Evolutionary conservation across 2,888 invertebrate species (phyloP).

Genomic region (Cheilosia pagana): DNA sequence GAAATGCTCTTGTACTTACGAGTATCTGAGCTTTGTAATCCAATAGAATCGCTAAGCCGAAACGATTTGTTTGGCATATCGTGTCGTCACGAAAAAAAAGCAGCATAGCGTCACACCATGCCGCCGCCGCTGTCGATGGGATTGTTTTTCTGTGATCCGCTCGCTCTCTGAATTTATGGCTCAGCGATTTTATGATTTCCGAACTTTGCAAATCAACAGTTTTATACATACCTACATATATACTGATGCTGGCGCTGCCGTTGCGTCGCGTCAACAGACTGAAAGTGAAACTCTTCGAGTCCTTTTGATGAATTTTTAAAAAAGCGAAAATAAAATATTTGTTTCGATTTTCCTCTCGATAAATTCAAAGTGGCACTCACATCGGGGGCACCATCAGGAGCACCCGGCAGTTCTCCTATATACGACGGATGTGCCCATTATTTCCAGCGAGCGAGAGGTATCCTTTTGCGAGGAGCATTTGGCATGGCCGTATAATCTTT

Average conservation of each 20-base stretch:
- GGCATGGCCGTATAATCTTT: conserved; percentile 68
- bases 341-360: conserved; percentile 74
- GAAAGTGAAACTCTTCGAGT: conserved; percentile 59
- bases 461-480: conserved; percentile 45
- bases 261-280: not conserved
- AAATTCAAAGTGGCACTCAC: conserved; percentile 69
- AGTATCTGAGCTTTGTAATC: conserved; percentile 38
- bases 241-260: too few species aligned
- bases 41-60: conserved; percentile 61
- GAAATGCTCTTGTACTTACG: conserved; percentile 34
- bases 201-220: conserved; percentile 73
- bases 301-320: conserved; percentile 61
- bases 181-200: conserved; percentile 68
- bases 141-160: conserved; percentile 36
- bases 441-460: conserved; percentile 8
- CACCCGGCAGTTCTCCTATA: conserved; percentile 22
- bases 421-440: conserved; percentile 34
- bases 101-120: not conserved
- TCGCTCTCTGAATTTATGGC: conserved; percentile 50
- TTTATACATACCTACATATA: conserved; percentile 18
- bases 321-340: conserved; percentile 65
- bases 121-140: not conserved
- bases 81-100: conserved; percentile 22
- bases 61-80: conserved; percentile 62
- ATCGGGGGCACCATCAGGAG: conserved; percentile 3